Percentiles rank a stretch among this genome's conserved stretches.
Conservation (phyloP, 2,888 invertebrate species). For the Danaus chrysippus region DNA sequence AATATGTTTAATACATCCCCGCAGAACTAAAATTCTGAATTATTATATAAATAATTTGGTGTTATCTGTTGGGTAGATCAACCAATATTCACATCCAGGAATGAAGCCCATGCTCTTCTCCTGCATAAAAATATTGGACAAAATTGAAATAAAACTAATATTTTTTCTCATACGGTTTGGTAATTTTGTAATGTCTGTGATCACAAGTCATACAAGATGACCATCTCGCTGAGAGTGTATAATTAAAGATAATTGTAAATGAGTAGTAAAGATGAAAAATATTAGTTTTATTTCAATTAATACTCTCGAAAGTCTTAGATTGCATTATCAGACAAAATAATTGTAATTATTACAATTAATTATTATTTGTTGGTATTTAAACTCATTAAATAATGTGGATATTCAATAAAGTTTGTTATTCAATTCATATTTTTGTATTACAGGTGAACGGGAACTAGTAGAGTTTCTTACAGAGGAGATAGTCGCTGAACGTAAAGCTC, state of each 20-base stretch:
- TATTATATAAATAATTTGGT: slow-evolving; percentile 36
- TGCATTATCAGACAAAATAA: too few species aligned
- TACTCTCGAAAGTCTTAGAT: too few species aligned
- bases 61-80: slow-evolving; percentile 39
- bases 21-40: slow-evolving; percentile 41
- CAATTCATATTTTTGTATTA: slow-evolving; percentile 22
- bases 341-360: too few species aligned
- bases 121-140: slow-evolving; percentile 29
- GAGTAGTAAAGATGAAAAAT: too few species aligned
- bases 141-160: slow-evolving; percentile 46
- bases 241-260: too few species aligned
- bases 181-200: too few species aligned
- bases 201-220: too few species aligned
- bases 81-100: slow-evolving; percentile 33
- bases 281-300: too few species aligned
- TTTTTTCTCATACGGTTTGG: neutral
- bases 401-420: too few species aligned
- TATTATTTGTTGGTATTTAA: too few species aligned
- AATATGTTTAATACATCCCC: neutral
- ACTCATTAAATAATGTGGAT: too few species aligned
- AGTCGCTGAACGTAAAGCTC: slow-evolving; percentile 91
- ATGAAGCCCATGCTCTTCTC: slow-evolving; percentile 14
- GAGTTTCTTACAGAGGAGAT: slow-evolving; percentile 97
- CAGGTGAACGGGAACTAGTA: slow-evolving; percentile 91
- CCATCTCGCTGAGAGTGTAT: too few species aligned